Base-by-base conservation (phyloP, 1,140 invertebrate genomes). In the Diabrotica undecimpunctata region DNA sequence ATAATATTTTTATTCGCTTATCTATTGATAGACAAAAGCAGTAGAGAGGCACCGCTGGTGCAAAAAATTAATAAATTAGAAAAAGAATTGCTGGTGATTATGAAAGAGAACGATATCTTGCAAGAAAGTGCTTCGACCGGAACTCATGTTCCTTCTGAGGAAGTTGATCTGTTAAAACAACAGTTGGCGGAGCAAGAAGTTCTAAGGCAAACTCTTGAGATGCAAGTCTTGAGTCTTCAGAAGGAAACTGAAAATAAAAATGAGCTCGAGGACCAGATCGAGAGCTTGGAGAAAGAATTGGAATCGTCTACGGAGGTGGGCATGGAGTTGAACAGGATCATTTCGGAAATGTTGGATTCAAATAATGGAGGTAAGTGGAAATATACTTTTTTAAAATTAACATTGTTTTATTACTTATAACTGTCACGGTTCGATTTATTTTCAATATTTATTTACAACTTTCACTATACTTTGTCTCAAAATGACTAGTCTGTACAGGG, bases 1-100 rank as follows among this genome's bases (percentile, higher is more conserved):
- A 76, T 91, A 11, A 75, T 90, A 62, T 91, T 92, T 72, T 85
- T 86, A n/a, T 83, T 91, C 60, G 88, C 87, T 25, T 90, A 90
- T 78, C 89, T 90, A 77, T 88, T 87, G 68, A 85, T 90, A 68
- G 89, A 90, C 78, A 90, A 88, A 74, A 86, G 81, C 71, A 84
- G 86, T 72, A 83, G 87, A 70, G 89, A 87, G 73, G 79, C 80
- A 35, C 78, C 80, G 10, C 75, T 88, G 5, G 81, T 88, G 36
- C 80, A 79, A 0, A 85, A 82, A 70, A 83, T 88, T 56, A 88
- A 88, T 75, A 78, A 84, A 66, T 75, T 88, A 39, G 86, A 88
- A 70, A 84, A 85, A 62, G 79, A 80, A n/a, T 78, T 80, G 6
- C 72, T 84, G 13, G 81, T 83, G 57, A 70, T 76, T 13, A 78